These are phyloP conservation scores for Monopterus albus DNA, from an alignment of 2,113 vertebrate genomes.

Conservation along the genomic window DNA sequence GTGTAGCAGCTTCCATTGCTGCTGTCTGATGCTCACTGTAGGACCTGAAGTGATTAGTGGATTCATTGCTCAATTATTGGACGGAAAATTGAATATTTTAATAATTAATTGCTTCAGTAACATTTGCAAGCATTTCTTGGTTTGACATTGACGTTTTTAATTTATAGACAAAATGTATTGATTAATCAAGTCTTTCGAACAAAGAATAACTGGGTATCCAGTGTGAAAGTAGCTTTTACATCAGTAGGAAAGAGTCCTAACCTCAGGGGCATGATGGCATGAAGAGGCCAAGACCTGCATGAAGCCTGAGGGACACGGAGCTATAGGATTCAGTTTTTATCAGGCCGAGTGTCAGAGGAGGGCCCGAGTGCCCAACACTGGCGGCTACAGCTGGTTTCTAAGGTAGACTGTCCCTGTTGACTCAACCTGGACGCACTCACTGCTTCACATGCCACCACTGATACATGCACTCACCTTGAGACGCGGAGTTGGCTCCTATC, in stretches of 20 bases:
- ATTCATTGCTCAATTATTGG: no score
- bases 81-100: no score
- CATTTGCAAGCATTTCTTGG: no score
- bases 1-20: no score
- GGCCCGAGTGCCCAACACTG: conserved; percentile 1
- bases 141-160: no score
- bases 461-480: conserved; percentile 56
- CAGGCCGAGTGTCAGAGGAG: not conserved
- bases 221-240: not conserved
- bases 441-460: conserved; percentile 12
- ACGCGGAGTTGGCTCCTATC: conserved; percentile 46
- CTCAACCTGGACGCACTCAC: conserved; percentile 3
- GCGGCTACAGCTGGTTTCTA: conserved; percentile 13
- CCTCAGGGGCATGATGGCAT: no score
- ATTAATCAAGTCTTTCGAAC: not conserved
- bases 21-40: no score
- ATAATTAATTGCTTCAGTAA: no score
- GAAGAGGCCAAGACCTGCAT: no score
- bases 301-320: no score
- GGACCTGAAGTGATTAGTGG: no score
- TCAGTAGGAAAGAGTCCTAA: no score
- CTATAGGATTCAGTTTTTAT: not conserved
- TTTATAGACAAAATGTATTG: not conserved
- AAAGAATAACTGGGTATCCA: not conserved
- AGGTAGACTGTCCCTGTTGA: conserved; percentile 1